A percentile compares a stretch with the other conserved stretches of the same genome.
These are phyloP conservation scores for Xenopus tropicalis DNA, from an alignment of 2,113 vertebrate genomes.

Conservation along the genomic window UCB_Xtro_10.0 CM004451.2:52008001-52008500, in stretches of 20 bases:
- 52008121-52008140: slow-evolving; percentile 95
- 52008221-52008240: slow-evolving; percentile 91
- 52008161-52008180: slow-evolving; percentile 72
- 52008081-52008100: slow-evolving; percentile 96
- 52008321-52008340: slow-evolving; percentile 97
- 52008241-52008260: slow-evolving; percentile 79
- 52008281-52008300: slow-evolving; percentile 70
- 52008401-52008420: slow-evolving; percentile 61
- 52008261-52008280: slow-evolving; percentile 89
- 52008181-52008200: slow-evolving; percentile 77
- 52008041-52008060: slow-evolving; percentile 65
- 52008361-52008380: slow-evolving; percentile 85
- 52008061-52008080: slow-evolving; percentile 76
- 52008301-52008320: slow-evolving; percentile 85
- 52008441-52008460: slow-evolving; percentile 78
- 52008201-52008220: slow-evolving; percentile 86
- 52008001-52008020: slow-evolving; percentile 41
- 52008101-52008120: slow-evolving; percentile 94
- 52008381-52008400: slow-evolving; percentile 82
- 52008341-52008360: slow-evolving; percentile 79
- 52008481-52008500: slow-evolving; percentile 86
- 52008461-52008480: slow-evolving; percentile 71
- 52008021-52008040: slow-evolving; percentile 12
- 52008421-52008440: slow-evolving; percentile 73
- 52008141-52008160: slow-evolving; percentile 92